A percentile compares a stretch with the other conserved stretches of the same genome.
These are phyloP conservation scores for Antheraea mylitta DNA, from an alignment of 1,140 invertebrate species.

Conservation along the genomic window DNA sequence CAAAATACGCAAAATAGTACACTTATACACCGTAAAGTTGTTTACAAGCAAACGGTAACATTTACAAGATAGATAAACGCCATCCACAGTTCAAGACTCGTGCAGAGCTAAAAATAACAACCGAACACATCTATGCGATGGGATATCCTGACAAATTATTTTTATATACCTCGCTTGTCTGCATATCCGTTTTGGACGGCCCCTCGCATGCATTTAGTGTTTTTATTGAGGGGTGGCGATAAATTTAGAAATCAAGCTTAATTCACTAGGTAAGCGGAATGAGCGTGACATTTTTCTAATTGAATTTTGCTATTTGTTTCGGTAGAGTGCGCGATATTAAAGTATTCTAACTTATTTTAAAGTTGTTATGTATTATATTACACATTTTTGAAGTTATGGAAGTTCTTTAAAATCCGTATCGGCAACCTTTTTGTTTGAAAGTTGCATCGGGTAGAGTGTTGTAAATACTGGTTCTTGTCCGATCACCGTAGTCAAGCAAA, in stretches of 20 bases:
- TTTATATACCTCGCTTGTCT: slow-evolving; percentile 61
- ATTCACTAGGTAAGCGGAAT: background rate
- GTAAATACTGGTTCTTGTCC: too few relatives aligned
- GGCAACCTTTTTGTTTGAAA: too few relatives aligned
- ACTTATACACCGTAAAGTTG: background rate
- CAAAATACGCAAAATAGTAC: too few relatives aligned
- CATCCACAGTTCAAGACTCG: slow-evolving; percentile 4
- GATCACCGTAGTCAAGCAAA: too few relatives aligned
- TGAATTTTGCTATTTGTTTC: background rate
- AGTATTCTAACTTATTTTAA: background rate
- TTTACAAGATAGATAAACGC: background rate
- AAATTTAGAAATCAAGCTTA: background rate
- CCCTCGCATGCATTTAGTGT: background rate
- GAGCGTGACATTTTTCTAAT: background rate
- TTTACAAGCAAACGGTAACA: background rate
- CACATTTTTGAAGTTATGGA: too few relatives aligned
- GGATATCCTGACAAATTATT: slow-evolving; percentile 74
- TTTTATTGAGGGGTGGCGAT: slow-evolving; percentile 2
- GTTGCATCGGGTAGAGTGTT: too few relatives aligned
- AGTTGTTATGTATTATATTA: too few relatives aligned
- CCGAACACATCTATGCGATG: slow-evolving; percentile 50
- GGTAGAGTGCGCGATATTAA: background rate
- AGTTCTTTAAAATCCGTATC: too few relatives aligned
- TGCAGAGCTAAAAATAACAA: slow-evolving; percentile 50
- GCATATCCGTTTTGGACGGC: slow-evolving; percentile 46